These are phyloP conservation scores for Pelobates fuscus DNA, from an alignment of 2,113 vertebrate species.

Conservation along the genomic window DNA sequence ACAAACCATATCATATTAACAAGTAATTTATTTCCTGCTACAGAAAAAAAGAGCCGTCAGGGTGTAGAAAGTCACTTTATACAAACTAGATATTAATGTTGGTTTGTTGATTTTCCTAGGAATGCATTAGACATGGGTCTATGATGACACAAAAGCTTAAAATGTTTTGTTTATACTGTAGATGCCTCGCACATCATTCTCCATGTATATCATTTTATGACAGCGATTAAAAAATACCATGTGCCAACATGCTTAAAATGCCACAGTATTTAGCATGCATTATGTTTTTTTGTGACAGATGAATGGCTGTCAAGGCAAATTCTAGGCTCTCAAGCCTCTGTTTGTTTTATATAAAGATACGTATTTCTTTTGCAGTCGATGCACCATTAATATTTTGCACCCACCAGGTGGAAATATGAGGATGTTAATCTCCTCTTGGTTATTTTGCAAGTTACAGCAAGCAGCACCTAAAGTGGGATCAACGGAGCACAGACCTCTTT, in stretches of 20 bases:
- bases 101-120: too few relatives aligned
- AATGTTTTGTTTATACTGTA: background rate
- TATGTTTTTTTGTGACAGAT: slow-evolving; percentile 4
- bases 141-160: background rate
- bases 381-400: slow-evolving; percentile 20
- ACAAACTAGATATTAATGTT: too few relatives aligned
- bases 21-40: too few relatives aligned
- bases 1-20: too few relatives aligned
- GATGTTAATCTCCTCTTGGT: background rate
- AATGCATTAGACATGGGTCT: too few relatives aligned
- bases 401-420: slow-evolving; percentile 42
- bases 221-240: slow-evolving; percentile 26
- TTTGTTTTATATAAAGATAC: slow-evolving; percentile 20
- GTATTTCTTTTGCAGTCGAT: slow-evolving; percentile 34
- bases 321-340: slow-evolving; percentile 14
- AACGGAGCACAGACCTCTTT: slow-evolving; percentile 25
- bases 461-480: slow-evolving; percentile 26
- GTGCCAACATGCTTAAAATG: slow-evolving; percentile 29
- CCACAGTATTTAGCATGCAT: slow-evolving; percentile 1
- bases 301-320: slow-evolving; percentile 25
- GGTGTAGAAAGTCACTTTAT: too few relatives aligned
- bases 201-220: background rate
- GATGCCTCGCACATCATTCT: background rate
- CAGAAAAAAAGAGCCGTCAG: too few relatives aligned
- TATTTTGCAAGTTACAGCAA: slow-evolving; percentile 45